These are phyloP conservation scores for Xenentodon cancila DNA, from an alignment of 2,797 vertebrate genomes.

Conservation along the genomic window DNA sequence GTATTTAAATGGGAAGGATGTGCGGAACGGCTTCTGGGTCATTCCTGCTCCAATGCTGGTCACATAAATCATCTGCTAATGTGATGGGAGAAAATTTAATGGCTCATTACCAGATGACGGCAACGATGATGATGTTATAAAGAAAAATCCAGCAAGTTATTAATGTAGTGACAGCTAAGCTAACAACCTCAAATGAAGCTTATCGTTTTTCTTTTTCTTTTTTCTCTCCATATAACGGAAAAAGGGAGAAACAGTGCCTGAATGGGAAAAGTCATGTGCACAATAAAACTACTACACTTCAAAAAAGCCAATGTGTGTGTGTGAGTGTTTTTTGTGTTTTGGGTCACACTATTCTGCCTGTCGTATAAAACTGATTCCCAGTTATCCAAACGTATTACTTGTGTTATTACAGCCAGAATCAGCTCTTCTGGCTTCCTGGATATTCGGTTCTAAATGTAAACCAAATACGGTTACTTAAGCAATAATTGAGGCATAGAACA, in stretches of 20 bases:
- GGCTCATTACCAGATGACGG: conserved; percentile 43
- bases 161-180: conserved; percentile 20
- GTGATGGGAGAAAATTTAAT: conserved; percentile 41
- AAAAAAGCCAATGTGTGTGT: not conserved
- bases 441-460: no score
- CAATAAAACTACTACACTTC: conserved; percentile 47
- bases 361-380: no score
- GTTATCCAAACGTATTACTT: no score
- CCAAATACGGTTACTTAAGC: no score
- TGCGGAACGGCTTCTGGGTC: conserved; percentile 42
- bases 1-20: conserved; percentile 17
- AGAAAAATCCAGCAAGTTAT: conserved; percentile 41
- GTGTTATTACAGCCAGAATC: no score
- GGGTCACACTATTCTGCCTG: no score
- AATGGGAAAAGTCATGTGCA: conserved; percentile 44
- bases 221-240: conserved; percentile 10
- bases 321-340: not conserved
- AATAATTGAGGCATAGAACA: no score
- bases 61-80: conserved; percentile 57
- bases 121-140: conserved; percentile 36
- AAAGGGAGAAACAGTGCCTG: conserved; percentile 8
- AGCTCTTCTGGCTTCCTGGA: no score
- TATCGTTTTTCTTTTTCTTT: conserved; percentile 19
- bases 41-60: conserved; percentile 36
- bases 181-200: conserved; percentile 21